Evolutionary conservation across 64 coral and sea anemone genomes (phyloP).

Genomic region (Actinia tenebrosa): DNA sequence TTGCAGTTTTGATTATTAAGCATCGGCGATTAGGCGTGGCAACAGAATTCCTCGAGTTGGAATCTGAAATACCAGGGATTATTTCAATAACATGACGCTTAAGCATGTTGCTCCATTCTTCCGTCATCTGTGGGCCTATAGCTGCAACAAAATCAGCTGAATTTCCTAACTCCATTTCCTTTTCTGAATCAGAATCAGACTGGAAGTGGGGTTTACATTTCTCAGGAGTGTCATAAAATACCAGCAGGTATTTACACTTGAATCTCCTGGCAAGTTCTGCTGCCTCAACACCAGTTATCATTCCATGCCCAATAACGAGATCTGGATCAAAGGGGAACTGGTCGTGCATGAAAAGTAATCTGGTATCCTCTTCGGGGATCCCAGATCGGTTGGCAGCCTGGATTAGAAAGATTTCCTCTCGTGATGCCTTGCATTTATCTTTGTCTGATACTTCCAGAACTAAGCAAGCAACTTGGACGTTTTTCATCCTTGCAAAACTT

Average conservation of each 20-base stretch:
- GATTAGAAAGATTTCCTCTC: constrained; percentile 37
- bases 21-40: constrained; percentile 33
- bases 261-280: constrained; percentile 40
- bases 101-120: constrained; percentile 52
- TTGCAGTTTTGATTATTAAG: constrained; percentile 18
- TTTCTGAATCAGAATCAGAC: not conserved
- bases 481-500: constrained; percentile 19
- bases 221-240: constrained; percentile 34
- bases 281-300: constrained; percentile 49
- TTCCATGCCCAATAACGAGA: constrained; percentile 61
- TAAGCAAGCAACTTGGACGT: constrained; percentile 43
- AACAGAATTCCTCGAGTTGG: constrained; percentile 26
- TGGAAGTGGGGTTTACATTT: not conserved
- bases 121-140: constrained; percentile 27
- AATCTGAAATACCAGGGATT: constrained; percentile 45
- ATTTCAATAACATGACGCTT: constrained; percentile 45
- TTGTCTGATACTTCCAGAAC: constrained; percentile 31
- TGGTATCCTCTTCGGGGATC: not conserved
- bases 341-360: constrained; percentile 14
- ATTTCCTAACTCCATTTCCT: not conserved
- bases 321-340: constrained; percentile 57
- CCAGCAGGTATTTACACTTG: constrained; percentile 34
- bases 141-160: constrained; percentile 60
- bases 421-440: constrained; percentile 34
- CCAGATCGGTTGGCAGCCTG: constrained; percentile 2